Conservation (phyloP, 2,888 invertebrate species). For the Smittia aterrima region DNA sequence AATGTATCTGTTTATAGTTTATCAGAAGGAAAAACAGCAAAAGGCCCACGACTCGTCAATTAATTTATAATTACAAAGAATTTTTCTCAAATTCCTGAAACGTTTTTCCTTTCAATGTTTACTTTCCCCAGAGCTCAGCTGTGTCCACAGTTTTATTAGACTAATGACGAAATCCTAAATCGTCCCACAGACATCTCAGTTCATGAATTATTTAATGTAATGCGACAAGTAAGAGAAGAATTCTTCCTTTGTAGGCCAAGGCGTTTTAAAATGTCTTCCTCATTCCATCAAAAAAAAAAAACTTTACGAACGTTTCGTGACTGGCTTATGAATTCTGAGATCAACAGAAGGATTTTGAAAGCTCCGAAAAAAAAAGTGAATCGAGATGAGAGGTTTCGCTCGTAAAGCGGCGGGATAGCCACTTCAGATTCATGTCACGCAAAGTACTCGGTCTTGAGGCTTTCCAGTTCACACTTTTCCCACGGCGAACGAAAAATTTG, state of each 20-base stretch:
- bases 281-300: no score
- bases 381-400: no score
- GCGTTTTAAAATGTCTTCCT: not conserved
- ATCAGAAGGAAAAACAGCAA: not conserved
- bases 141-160: no score
- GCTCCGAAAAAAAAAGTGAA: not conserved
- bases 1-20: conserved; percentile 23
- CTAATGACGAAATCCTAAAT: no score
- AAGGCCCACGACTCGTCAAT: conserved; percentile 22
- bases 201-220: not conserved
- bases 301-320: not conserved
- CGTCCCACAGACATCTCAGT: no score
- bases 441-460: no score
- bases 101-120: not conserved
- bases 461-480: no score
- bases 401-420: no score
- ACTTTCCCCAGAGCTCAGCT: not conserved
- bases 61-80: conserved; percentile 24
- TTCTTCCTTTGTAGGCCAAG: not conserved
- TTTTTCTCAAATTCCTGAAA: conserved; percentile 11
- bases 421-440: no score
- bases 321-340: not conserved
- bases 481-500: no score
- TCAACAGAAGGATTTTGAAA: not conserved
- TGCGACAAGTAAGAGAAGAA: not conserved